Evolutionary conservation across 92 coral and sea anemone species (phyloP), one percentile per base, ranked within the genome.

Genomic region (Porites divaricata): DNA sequence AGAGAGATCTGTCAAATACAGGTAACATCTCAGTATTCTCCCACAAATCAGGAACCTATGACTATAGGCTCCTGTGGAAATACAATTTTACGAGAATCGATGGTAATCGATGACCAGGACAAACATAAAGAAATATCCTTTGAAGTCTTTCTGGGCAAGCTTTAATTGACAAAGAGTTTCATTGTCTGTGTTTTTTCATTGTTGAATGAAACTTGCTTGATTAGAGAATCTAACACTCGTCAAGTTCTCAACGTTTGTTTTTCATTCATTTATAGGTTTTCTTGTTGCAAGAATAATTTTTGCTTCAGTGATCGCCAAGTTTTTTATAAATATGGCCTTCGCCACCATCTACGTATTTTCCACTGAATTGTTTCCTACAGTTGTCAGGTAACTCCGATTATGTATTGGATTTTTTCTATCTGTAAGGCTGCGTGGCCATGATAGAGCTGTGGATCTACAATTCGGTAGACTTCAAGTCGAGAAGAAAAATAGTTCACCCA

Each of bases 341-440:
- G 74, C 56, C 56, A 66, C 84, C 26, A 75, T 92, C 58, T 92
- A 92, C 83, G 59, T 89, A 56, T 92, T 79, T 77, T 77, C 90
- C 20, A 69, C 71, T 22, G 95, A 92, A 68, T 91, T 92, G 65
- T 92, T 86, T 71, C 95, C 95, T 1, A 92, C 95, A 35, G 89
- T 85, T 15, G 53, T 92, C 71, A 86, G 95, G 95, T 89, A n/a
- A n/a, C n/a, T n/a, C n/a, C n/a, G n/a, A 35, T 35, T 35, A 6
- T 25, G 15, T 35, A 35, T 35, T 35, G 45, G 45, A 35, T 35
- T 35, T 35, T 35, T 35, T 35, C 45, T 35, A 35, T 35, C 45
- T 35, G 45, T 35, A 35, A 35, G 45, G 45, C 45, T 35, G 0
- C 45, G 45, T 35, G 45, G 45, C 0, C 45, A 35, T 35, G 4